Evolutionary conservation across 2,888 invertebrate genomes (phyloP), one percentile per base, ranked within the genome.

Genomic region (Melieria crassipennis): DNA sequence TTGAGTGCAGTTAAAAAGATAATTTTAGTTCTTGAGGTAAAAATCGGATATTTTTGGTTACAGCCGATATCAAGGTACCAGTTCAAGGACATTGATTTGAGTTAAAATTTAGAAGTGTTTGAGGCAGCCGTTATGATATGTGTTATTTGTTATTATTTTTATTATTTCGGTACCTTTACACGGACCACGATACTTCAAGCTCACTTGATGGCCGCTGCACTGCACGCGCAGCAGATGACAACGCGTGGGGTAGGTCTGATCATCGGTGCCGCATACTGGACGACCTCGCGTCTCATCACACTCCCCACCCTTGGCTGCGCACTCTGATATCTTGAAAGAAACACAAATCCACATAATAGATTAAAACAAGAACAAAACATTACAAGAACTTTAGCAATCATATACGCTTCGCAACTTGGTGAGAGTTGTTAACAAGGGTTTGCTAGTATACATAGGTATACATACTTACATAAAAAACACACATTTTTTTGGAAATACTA

Each of bases 191-290:
- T 92, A 92, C 76, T 91, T 92, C 70, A 95, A 88, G 69, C 91
- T 90, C 62, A 95, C 89, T 71, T 91, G 90, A 79, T 89, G 89
- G n/a, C 92, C 92, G 76, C 90, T 89, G 83, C 97, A 97, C 82
- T 94, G 92, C 45, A 91, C 92, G 77, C 91, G 89, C 81, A 93
- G 89, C 76, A 96, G 89, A 77, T 93, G 92, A 84, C 97, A 97
- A 75, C 92, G 89, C 74, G 92, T 92, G 58, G 91, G 89, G 88
- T 97, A 97, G 45, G 95, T 95, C 76, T 92, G 89, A 13, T 93
- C 93, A 84, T 97, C 94, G 48, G 87, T 87, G 43, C 87, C 87
- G 66, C 87, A 87, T 50, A 87, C 87, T 4, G 86, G 85, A 65
- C 87, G 83, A 69, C 84, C 85, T 76, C 83, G 83, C 43, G 79